Base-by-base conservation (phyloP, 1,140 invertebrate species). In the Platorchestia sp. region DNA sequence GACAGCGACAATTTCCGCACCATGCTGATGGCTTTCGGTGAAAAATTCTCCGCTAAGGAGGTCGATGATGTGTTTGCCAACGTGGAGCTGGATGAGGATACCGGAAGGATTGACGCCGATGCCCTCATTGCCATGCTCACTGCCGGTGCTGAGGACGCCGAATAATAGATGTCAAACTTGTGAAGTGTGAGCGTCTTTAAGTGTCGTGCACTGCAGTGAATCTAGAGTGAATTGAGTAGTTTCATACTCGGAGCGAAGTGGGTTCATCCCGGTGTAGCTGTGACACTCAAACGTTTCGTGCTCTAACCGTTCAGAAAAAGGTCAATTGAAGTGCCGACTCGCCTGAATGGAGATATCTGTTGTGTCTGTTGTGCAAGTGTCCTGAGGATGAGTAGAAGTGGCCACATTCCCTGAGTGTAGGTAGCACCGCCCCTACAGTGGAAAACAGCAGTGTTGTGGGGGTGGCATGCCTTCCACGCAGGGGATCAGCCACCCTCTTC, bases 61-160 rank as follows among this genome's bases (percentile, higher is more conserved):
- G 98, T 99, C 97, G 98, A 99, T 97, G 99, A 99, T 97, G 99
- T 99, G 89, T 99, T 98, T 97, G 99, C 99, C 97, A 98, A 99
- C 97, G 99, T 99, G 98, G 99, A 99, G 45, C 99, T 99, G 97
- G 99, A 99, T 97, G 98, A 98, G 97, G 98, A 98, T 97, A 98
- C 98, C 97, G 98, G 99, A 97, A 98, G 98, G 97, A 99, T 99
- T 97, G 99, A 99, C 97, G 99, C 99, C 97, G 97, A 97, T 96
- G 98, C 98, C 97, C 98, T 99, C 96, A 98, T 99, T 97, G 97
- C 98, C 97, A 98, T 99, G 98, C 98, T 99, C 96, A 99, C 98
- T 96, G 98, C 98, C 97, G 98, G 98, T 97, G 98, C 98, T 97
- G 98, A 98, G 96, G 98, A 98, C 96, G 98, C n/a, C n/a, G n/a